Evolutionary conservation across 37 sponge, comb jelly and placozoan genomes (phyloP).

Genomic region (Spongilla lacustris): DNA sequence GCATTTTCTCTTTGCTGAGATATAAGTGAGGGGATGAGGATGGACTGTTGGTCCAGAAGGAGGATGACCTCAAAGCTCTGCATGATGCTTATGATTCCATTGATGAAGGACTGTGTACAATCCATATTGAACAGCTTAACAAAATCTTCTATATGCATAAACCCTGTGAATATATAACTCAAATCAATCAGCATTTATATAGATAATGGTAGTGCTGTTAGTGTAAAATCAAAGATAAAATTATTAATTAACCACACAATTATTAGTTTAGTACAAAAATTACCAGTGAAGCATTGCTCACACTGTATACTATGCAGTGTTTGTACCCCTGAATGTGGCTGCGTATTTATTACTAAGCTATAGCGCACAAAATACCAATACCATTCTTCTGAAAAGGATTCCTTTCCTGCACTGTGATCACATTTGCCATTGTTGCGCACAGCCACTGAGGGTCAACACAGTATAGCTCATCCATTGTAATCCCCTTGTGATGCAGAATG

Average conservation of each 20-base stretch:
- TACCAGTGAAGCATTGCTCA: no score
- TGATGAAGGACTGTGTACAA: background rate
- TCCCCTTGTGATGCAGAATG: constrained; percentile 75
- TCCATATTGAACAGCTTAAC: constrained; percentile 23
- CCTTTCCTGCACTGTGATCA: constrained; percentile 64
- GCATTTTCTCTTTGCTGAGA: constrained; percentile 47
- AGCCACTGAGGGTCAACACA: constrained; percentile 91
- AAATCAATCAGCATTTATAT: no score
- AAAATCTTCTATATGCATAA: constrained; percentile 51
- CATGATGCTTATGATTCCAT: constrained; percentile 66
- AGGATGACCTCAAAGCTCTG: constrained; percentile 88
- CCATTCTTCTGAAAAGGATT: constrained; percentile 72
- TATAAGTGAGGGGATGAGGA: constrained; percentile 88
- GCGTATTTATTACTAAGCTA: no score
- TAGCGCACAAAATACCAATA: background rate
- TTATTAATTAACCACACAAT: no score
- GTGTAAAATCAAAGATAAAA: no score
- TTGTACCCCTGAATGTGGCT: no score
- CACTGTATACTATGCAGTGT: no score
- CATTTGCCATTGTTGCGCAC: constrained; percentile 63
- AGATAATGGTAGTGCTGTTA: no score
- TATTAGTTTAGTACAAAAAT: no score
- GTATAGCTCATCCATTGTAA: constrained; percentile 64
- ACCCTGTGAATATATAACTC: constrained; percentile 26
- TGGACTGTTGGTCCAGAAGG: constrained; percentile 48